Conservation (phyloP, 2,888 invertebrate species). For the Hemistola chrysoprasaria region DNA sequence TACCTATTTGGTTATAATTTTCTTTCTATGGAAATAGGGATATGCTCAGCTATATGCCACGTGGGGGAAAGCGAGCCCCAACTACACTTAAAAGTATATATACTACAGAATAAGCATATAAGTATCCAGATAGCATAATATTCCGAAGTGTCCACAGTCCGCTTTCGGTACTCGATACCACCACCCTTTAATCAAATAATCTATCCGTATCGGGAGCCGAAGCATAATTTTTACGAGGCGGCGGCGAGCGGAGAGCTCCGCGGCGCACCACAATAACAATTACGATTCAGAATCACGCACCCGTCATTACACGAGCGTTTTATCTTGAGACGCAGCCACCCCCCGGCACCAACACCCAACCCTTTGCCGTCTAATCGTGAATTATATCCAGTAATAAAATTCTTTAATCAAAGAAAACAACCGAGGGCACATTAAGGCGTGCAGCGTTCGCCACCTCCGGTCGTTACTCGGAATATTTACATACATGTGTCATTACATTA, state of each 20-base stretch:
- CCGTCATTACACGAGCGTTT: slow-evolving; percentile 73
- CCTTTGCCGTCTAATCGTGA: slow-evolving; percentile 80
- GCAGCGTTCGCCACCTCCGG: slow-evolving; percentile 78
- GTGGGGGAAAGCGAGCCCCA: too few relatives aligned
- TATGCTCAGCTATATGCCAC: too few relatives aligned
- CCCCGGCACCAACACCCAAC: slow-evolving; percentile 50
- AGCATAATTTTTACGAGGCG: slow-evolving; percentile 37
- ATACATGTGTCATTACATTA: slow-evolving; percentile 80
- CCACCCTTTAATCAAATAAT: slow-evolving; percentile 21
- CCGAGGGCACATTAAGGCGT: slow-evolving; percentile 73
- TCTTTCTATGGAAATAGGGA: too few relatives aligned
- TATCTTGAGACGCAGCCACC: slow-evolving; percentile 61
- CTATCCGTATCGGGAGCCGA: slow-evolving; percentile 20
- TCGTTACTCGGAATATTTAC: slow-evolving; percentile 79
- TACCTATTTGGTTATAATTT: too few relatives aligned
- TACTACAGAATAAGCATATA: too few relatives aligned
- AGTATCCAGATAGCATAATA: too few relatives aligned
- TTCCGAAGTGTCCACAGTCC: too few relatives aligned
- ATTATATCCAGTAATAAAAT: slow-evolving; percentile 80
- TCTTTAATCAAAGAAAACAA: slow-evolving; percentile 83
- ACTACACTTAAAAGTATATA: too few relatives aligned
- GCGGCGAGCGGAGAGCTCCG: slow-evolving; percentile 33
- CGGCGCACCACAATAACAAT: slow-evolving; percentile 62
- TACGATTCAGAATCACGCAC: slow-evolving; percentile 77
- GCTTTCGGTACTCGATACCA: background rate